A percentile compares a stretch with the other conserved stretches of the same genome.
phyloP scores from a whole-genome alignment of 1,140 invertebrate species.

The Drosophila kikkawai region DNA sequence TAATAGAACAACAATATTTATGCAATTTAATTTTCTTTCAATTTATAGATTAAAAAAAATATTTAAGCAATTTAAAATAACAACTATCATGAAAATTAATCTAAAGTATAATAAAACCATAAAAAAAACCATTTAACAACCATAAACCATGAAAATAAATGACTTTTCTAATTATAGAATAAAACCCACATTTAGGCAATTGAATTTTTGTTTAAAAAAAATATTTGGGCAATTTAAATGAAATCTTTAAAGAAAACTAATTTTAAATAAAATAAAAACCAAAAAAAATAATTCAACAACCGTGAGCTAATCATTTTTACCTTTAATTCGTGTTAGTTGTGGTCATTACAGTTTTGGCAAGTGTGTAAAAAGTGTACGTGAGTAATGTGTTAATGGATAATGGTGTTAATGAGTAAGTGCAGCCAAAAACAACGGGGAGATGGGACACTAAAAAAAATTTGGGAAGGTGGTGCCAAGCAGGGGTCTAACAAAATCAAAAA shows the following conservation, averaged over 20 bases:
- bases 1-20: too few relatives aligned
- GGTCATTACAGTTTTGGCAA: neutral
- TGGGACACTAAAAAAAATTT: conserved; percentile 4
- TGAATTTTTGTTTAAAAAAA: too few relatives aligned
- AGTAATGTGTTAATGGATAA: conserved; percentile 4
- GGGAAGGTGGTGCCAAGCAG: conserved; percentile 18
- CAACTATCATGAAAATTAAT: neutral
- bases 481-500: conserved; percentile 5
- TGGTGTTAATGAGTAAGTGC: conserved; percentile 12
- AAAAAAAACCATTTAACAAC: too few relatives aligned
- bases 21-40: too few relatives aligned
- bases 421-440: conserved; percentile 28
- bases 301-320: neutral
- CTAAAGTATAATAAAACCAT: too few relatives aligned
- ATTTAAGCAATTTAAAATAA: neutral
- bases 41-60: too few relatives aligned
- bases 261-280: neutral
- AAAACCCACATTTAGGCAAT: too few relatives aligned
- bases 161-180: too few relatives aligned
- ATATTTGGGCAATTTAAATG: neutral
- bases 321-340: neutral
- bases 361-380: conserved; percentile 14
- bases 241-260: neutral
- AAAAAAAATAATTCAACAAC: neutral
- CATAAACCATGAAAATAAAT: too few relatives aligned